Conservation (phyloP, 1,140 invertebrate genomes). For the Campodea augens region DNA sequence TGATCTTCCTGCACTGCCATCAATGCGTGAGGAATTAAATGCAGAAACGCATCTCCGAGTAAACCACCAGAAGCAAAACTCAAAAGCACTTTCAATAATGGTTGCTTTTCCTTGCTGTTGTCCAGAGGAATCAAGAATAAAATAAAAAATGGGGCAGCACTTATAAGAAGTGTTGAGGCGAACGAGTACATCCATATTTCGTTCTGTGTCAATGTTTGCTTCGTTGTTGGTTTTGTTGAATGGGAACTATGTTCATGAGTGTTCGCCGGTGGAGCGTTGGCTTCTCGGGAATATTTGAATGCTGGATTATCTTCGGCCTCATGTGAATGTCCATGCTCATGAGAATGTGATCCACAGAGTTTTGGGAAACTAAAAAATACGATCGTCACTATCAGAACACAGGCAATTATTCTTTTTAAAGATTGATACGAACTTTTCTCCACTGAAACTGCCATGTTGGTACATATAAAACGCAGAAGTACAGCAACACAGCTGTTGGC, state of each 20-base stretch:
- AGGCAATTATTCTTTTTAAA: too few species aligned
- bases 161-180: slow-evolving; percentile 77
- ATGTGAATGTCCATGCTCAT: slow-evolving; percentile 23
- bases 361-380: neutral
- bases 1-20: slow-evolving; percentile 16
- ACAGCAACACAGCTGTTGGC: too few species aligned
- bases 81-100: slow-evolving; percentile 68
- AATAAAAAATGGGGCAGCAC: slow-evolving; percentile 80
- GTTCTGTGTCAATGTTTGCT: too few species aligned
- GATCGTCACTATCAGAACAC: too few species aligned
- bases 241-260: slow-evolving; percentile 11
- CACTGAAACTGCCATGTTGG: too few species aligned
- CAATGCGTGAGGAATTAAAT: slow-evolving; percentile 88
- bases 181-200: slow-evolving; percentile 63
- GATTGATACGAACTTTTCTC: too few species aligned
- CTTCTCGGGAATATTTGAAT: slow-evolving; percentile 52
- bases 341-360: slow-evolving; percentile 9
- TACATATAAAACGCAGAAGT: too few species aligned
- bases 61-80: slow-evolving; percentile 90
- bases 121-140: slow-evolving; percentile 85
- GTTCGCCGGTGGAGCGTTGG: slow-evolving; percentile 30
- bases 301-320: slow-evolving; percentile 29
- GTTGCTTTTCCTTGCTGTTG: slow-evolving; percentile 61
- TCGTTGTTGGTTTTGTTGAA: too few species aligned
- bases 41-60: slow-evolving; percentile 87